Evolutionary conservation across 2,797 vertebrate species (phyloP), one percentile per base, ranked within the genome.

Genomic region (Harpagifer antarcticus): DNA sequence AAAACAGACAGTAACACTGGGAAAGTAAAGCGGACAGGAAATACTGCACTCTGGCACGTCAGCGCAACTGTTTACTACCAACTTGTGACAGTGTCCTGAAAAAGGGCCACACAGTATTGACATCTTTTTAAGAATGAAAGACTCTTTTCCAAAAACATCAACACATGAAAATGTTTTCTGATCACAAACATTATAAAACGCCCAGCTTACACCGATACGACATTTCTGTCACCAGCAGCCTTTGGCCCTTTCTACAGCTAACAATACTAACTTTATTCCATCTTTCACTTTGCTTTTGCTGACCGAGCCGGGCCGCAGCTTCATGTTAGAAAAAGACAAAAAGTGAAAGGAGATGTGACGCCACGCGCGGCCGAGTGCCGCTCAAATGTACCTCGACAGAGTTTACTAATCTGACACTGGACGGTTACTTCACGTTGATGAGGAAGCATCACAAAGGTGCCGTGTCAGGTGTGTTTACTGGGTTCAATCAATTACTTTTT

Each of bases 281-380:
- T 50, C 48, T 27, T 15, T 3, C 56, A 3, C 19, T 58, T 52
- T 42, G 68, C 48, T 50, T 70, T 27, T 58, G 67, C 82, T 8
- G 59, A 85, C 6, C 1, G 19, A 15, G 48, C 13, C 23, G 12
- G 14, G 33, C 52, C 50, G 56, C 54, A 59, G 78, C 68, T 77
- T 86, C 40, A 11, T 3, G 72, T 37, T 37, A 40, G 53, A 20
- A 68, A 76, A 82, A 82, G 37, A 74, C 49, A 61, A 40, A 54
- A 83, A 86, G 9, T 53, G 82, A 90, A 88, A 91, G 78, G n/a
- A 74, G 75, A 76, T 5, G 64, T 64, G 84, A 89, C 68, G 72
- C 79, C 58, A 61, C 9, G 59, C 66, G 2, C 6, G 33, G 64
- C 33, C 0, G 57, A 69, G 50, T 69, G 66, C n/a, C 50, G 83